These are phyloP conservation scores for Cecropterus lyciades DNA, from an alignment of 1,140 invertebrate species.

Conservation along the genomic window DNA sequence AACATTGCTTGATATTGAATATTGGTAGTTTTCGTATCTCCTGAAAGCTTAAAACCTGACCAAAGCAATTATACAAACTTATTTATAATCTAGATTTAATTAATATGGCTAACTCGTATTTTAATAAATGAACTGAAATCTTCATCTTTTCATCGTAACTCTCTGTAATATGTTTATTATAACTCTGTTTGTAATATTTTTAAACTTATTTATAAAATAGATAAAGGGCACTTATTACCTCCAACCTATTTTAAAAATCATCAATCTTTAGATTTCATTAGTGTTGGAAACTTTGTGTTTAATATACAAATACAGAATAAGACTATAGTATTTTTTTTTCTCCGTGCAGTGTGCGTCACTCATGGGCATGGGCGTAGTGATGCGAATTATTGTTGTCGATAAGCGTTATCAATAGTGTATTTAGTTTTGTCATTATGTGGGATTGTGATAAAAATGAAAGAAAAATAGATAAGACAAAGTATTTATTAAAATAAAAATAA, in stretches of 20 bases:
- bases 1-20: neutral
- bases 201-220: conserved; percentile 10
- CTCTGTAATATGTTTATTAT: neutral
- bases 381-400: no score
- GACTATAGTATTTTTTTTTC: no score
- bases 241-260: neutral
- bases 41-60: neutral
- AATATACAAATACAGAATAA: no score
- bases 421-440: no score
- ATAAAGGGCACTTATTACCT: neutral
- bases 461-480: no score
- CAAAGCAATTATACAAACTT: neutral
- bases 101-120: conserved; percentile 12
- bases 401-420: no score
- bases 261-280: neutral
- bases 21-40: neutral
- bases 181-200: conserved; percentile 24
- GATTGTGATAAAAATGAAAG: no score
- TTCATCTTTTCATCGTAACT: no score
- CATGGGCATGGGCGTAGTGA: no score
- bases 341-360: no score
- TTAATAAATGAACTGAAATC: no score
- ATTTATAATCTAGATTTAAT: neutral
- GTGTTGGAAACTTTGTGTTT: neutral
- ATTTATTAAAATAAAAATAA: no score